Percentiles rank a stretch among this genome's conserved stretches.
These are phyloP conservation scores for Tenrec ecaudatus DNA, from an alignment of 2,113 vertebrate genomes.

Conservation along the genomic window DNA sequence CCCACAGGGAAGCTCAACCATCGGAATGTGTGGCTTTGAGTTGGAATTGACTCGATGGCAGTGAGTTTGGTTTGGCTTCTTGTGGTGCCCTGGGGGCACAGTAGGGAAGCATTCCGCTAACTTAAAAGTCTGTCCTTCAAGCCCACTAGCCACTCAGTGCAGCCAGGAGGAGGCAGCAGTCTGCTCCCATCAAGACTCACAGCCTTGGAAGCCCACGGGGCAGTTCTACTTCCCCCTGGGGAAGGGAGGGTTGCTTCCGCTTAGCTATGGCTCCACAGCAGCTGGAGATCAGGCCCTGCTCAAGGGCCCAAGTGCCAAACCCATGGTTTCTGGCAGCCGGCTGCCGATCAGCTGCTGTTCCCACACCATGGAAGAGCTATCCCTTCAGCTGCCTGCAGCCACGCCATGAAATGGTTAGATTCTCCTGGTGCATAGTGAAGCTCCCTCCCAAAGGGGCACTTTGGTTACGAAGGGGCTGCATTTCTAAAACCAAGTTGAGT, in stretches of 20 bases:
- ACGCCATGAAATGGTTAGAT: conserved; percentile 48
- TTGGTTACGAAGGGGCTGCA: conserved; percentile 22
- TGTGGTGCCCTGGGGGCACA: background rate
- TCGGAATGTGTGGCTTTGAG: too few species aligned
- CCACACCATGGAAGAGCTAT: conserved; percentile 32
- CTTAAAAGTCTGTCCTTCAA: background rate
- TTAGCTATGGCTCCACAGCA: too few species aligned
- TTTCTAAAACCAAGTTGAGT: conserved; percentile 28
- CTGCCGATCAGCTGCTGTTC: conserved; percentile 46
- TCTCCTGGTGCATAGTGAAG: background rate
- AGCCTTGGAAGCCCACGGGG: background rate
- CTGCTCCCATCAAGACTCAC: background rate
- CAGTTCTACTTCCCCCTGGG: background rate
- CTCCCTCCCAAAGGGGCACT: conserved; percentile 27
- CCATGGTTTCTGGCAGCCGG: background rate
- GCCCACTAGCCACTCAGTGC: background rate
- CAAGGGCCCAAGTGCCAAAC: background rate
- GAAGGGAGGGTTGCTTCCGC: too few species aligned
- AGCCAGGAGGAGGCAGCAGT: background rate
- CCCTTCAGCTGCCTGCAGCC: background rate
- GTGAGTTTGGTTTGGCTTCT: background rate
- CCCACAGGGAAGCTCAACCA: too few species aligned
- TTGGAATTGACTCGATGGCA: too few species aligned
- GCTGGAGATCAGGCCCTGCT: too few species aligned
- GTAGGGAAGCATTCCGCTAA: background rate